Base-by-base conservation (phyloP, 2,113 vertebrate species). In the Ceyx margarethae region DNA sequence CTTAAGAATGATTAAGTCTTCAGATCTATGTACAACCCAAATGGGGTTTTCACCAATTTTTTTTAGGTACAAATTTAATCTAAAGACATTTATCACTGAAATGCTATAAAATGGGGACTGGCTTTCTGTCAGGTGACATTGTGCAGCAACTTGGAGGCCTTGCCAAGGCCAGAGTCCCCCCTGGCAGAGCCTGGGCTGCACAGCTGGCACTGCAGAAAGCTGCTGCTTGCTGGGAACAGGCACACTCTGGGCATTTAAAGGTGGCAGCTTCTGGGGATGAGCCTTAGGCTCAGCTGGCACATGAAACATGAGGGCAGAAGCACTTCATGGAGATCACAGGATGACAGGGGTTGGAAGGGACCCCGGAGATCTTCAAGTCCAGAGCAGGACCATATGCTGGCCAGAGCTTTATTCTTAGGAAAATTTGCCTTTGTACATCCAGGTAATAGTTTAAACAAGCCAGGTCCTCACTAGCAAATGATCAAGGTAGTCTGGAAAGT, bases 101-200 rank as follows among this genome's bases (percentile, higher is more conserved):
- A 4, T 50, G 23, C 25, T 23, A 35, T 54, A 15, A 61, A 79
- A 51, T 3, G 21, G 21, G 31, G 43, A 28, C 25, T 29, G 57
- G 10, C 35, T 73, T 73, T 35, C 53, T 56, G 33, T 5, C 23
- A 42, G 0, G 0, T 46, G 75, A 31, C 0, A 0, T 22, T 31
- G 21, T 0, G 1, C 1, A n/a, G 62, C 2, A 2, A 26, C 31
- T 56, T 1, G 3, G 29, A 77, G 60, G 42, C 25, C 22, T 29
- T 58, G 56, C 60, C 69, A 56, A 74, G 40, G 58, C 51, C 12
- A 11, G 48, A 71, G 46, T 28, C 15, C 11, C 6, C 1, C 14
- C 15, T 16, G 46, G 73, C 65, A 72, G 78, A 51, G 57, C 19
- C 48, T 11, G 51, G 33, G 21, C 20, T n/a, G 25, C 43, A 20